Evolutionary conservation across 2,888 invertebrate genomes (phyloP), one percentile per base, ranked within the genome.

Genomic region (Xestobium rufovillosum): DNA sequence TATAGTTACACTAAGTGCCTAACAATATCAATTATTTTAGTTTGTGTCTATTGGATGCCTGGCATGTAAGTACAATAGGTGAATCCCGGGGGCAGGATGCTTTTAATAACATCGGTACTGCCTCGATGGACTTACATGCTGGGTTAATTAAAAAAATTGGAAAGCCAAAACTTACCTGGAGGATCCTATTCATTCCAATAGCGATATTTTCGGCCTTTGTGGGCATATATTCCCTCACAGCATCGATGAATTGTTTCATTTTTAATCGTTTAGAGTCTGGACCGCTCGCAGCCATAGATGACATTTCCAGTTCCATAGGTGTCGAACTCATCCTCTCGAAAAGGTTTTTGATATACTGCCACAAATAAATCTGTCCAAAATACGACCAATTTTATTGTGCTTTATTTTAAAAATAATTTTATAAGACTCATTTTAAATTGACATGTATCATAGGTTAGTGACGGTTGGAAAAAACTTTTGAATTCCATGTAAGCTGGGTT

Each of bases 1-100:
- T 49, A 76, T 70, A 12, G 77, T 71, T 31, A 75, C 75, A 35
- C 77, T 73, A 50, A 80, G 70, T 12, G 75, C 64, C 80, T 81
- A 61, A n/a, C 35, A 36, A 9, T 14, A 1, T 15, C 27, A 26
- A 30, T 26, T 9, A 14, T 34, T 3, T 32, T 19, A 29, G 8
- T 8, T 8, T 23, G n/a, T 23, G 8, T 23, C 23, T 8, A 8
- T 23, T 23, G 23, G n/a, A 4, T 13, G 14, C 6, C 11, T 10
- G 29, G 8, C n/a, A 38, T 3, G 8, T 4, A 4, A 29, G 12
- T 11, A 2, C 9, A 4, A 17, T 14, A 9, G 16, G 15, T n/a
- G n/a, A 8, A 2, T 14, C n/a, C 17, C 3, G 12, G 12, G 6
- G 12, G 6, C 6, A 27, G n/a, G 10, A 12, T 10, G 6, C 12